phyloP scores from a whole-genome alignment of 2,888 invertebrate species.

The Drosophila setosimentum region DNA sequence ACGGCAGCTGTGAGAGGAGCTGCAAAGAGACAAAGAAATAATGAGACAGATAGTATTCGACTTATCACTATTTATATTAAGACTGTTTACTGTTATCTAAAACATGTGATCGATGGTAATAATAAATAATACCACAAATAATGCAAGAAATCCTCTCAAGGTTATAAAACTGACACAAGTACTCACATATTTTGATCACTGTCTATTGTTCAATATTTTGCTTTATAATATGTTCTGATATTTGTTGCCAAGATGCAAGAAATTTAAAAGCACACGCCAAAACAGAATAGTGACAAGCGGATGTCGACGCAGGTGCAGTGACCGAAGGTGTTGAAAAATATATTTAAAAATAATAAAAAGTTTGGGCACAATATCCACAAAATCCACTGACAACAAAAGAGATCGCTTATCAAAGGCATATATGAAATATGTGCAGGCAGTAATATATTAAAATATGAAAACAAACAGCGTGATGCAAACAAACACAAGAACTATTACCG shows the following conservation, averaged over 20 bases:
- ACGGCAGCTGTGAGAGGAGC: slow-evolving; percentile 18
- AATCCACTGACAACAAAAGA: slow-evolving; percentile 4
- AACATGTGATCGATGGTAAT: slow-evolving; percentile 31
- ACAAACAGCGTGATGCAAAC: slow-evolving; percentile 4
- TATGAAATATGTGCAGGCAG: slow-evolving; percentile 14
- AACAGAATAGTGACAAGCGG: slow-evolving; percentile 21
- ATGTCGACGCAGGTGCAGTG: slow-evolving; percentile 21
- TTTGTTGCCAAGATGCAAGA: slow-evolving; percentile 16
- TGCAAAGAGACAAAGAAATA: slow-evolving; percentile 41
- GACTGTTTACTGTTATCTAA: slow-evolving; percentile 19
- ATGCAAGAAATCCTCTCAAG: slow-evolving; percentile 21
- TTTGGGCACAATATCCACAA: slow-evolving; percentile 31
- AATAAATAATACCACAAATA: neutral
- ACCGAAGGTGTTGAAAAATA: slow-evolving; percentile 23
- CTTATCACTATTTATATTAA: neutral
- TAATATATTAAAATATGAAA: slow-evolving; percentile 5
- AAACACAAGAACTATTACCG: slow-evolving; percentile 32
- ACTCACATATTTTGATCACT: neutral
- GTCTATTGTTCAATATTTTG: slow-evolving; percentile 9
- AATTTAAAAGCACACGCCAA: slow-evolving; percentile 20
- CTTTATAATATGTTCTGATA: neutral
- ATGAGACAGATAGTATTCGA: neutral
- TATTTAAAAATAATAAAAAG: slow-evolving; percentile 24
- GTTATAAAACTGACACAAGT: neutral
- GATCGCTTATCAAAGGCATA: slow-evolving; percentile 25